A percentile compares a stretch with the other conserved stretches of the same genome.
phyloP scores from a whole-genome alignment of 2,113 vertebrate genomes.

The Calyptommatus sinebrachiatus region DNA sequence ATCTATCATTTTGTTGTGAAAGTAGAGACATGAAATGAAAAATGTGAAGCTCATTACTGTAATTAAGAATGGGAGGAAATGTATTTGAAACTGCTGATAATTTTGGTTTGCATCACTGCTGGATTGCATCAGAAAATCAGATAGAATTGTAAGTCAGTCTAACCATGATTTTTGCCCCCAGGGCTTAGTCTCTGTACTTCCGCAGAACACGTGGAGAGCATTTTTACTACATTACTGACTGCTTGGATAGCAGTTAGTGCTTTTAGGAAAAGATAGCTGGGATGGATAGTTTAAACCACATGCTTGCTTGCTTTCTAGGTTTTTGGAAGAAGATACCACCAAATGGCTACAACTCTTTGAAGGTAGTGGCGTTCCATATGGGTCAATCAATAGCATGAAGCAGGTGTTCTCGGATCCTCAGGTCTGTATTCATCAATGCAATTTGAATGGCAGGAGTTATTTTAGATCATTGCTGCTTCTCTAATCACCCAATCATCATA shows the following conservation, averaged over 20 bases:
- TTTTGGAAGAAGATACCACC: constrained; percentile 78
- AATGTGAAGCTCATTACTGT: constrained; percentile 44
- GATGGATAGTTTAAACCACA: constrained; percentile 40
- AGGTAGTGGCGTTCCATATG: constrained; percentile 86
- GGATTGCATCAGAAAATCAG: constrained; percentile 52
- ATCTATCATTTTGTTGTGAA: constrained; percentile 51
- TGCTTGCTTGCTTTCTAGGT: constrained; percentile 72
- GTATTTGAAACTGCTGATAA: constrained; percentile 51
- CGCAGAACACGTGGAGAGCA: constrained; percentile 42
- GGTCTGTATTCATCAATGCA: constrained; percentile 71
- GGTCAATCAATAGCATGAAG: constrained; percentile 91
- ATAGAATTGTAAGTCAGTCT: constrained; percentile 45
- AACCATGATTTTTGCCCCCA: constrained; percentile 38
- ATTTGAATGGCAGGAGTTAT: constrained; percentile 11
- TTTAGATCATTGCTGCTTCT: constrained; percentile 21
- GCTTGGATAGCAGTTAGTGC: constrained; percentile 42
- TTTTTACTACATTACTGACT: constrained; percentile 51
- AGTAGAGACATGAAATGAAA: constrained; percentile 36
- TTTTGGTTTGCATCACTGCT: constrained; percentile 51
- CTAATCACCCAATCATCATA: constrained; percentile 16
- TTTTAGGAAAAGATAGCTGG: constrained; percentile 36
- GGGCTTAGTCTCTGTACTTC: constrained; percentile 50
- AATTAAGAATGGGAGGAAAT: constrained; percentile 57
- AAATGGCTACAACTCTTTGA: constrained; percentile 87
- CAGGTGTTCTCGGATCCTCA: constrained; percentile 89